A percentile compares a stretch with the other conserved stretches of the same genome.
These are phyloP conservation scores for Pipistrellus nathusii DNA, from an alignment of 2,797 vertebrate species.

Conservation along the genomic window DNA sequence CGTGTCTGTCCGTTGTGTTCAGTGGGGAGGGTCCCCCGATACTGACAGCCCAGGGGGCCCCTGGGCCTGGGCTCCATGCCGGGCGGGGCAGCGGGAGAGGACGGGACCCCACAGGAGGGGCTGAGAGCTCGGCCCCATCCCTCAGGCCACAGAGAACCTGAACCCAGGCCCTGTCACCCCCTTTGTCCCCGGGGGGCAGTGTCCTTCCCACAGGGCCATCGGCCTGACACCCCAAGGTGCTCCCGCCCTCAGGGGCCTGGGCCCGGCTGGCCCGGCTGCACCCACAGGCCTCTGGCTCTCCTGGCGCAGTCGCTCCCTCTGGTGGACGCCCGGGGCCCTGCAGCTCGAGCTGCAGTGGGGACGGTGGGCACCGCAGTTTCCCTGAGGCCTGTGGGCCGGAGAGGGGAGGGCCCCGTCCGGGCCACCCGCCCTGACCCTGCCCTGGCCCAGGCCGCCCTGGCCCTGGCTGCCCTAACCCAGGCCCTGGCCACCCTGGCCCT, in stretches of 20 bases:
- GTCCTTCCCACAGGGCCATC: not conserved
- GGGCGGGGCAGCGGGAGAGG: not conserved
- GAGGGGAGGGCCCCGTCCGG: no score
- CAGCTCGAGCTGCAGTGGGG: no score
- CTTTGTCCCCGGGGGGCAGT: not conserved
- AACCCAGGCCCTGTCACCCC: not conserved
- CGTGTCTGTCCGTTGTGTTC: not conserved
- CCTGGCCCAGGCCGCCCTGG: no score
- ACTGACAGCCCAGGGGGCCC: not conserved
- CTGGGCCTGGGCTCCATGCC: not conserved
- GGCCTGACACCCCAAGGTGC: no score
- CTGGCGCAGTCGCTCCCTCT: not conserved
- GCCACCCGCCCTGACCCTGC: no score
- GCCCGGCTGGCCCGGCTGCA: accelerated
- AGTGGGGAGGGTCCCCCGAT: no score
- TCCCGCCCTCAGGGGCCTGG: not conserved
- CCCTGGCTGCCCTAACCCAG: no score
- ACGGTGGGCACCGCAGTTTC: not conserved
- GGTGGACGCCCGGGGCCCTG: not conserved
- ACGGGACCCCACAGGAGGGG: not conserved
- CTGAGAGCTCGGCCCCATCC: not conserved
- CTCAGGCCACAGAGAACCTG: accelerated
- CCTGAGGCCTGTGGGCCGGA: not conserved
- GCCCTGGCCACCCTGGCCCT: no score
- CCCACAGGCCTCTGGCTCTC: accelerated